These are phyloP conservation scores for Drosophila saltans DNA, from an alignment of 1,140 invertebrate genomes.

Conservation along the genomic window DNA sequence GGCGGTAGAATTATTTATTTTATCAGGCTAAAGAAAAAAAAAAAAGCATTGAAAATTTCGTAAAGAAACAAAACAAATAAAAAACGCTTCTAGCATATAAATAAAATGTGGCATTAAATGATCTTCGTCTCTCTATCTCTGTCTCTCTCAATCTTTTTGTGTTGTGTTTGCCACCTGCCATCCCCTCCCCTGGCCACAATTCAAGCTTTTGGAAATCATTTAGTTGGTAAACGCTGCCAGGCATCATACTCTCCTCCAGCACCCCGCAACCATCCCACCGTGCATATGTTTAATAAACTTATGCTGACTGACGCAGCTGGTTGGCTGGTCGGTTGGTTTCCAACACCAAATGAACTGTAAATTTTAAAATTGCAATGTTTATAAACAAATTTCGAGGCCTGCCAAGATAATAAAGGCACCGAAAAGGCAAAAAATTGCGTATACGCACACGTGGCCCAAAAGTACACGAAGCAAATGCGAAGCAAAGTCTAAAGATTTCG, in stretches of 20 bases:
- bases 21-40: constrained; percentile 17
- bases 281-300: constrained; percentile 60
- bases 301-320: constrained; percentile 66
- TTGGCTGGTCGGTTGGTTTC: constrained; percentile 13
- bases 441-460: constrained; percentile 75
- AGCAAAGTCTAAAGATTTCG: neutral
- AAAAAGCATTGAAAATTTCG: constrained; percentile 63
- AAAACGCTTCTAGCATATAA: constrained; percentile 68
- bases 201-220: neutral
- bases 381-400: constrained; percentile 71
- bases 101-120: constrained; percentile 79
- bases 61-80: constrained; percentile 75
- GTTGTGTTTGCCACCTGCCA: neutral
- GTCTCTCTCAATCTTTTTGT: neutral
- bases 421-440: constrained; percentile 56
- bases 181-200: neutral
- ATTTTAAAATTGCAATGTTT: constrained; percentile 82
- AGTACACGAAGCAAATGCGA: constrained; percentile 11
- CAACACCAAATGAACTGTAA: constrained; percentile 65
- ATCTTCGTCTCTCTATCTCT: constrained; percentile 13
- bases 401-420: constrained; percentile 66
- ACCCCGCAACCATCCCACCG: neutral
- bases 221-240: constrained; percentile 3
- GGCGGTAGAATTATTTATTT: constrained; percentile 46
- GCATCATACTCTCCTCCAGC: neutral